These are phyloP conservation scores for Hetaerina americana DNA, from an alignment of 1,140 invertebrate species.

Conservation along the genomic window DNA sequence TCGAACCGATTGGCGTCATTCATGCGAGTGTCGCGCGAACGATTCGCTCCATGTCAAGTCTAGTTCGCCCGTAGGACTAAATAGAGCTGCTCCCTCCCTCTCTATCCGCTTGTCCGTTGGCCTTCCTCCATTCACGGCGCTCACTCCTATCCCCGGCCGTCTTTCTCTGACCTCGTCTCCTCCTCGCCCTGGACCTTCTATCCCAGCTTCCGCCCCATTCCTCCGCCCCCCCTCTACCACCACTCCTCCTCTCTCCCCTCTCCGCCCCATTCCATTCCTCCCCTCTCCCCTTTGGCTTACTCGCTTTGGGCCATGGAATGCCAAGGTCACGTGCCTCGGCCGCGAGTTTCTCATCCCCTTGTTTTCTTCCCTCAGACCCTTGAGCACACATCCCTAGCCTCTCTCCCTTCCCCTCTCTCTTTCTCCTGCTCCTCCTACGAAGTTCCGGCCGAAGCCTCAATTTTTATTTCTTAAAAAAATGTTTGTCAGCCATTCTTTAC, in stretches of 20 bases:
- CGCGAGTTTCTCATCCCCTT: background rate
- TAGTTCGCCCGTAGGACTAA: too few relatives aligned
- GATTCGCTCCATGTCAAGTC: too few relatives aligned
- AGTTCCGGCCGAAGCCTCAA: too few relatives aligned
- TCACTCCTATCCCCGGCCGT: too few relatives aligned
- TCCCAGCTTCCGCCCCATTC: background rate
- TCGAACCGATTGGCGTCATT: too few relatives aligned
- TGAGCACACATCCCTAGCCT: too few relatives aligned
- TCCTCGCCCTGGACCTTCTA: background rate
- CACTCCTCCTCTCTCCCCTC: background rate
- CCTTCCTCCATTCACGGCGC: too few relatives aligned
- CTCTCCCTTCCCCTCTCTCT: background rate
- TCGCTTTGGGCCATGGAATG: background rate
- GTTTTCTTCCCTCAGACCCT: background rate
- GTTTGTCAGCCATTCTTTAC: background rate
- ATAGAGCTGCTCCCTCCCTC: too few relatives aligned
- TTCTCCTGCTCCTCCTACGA: background rate
- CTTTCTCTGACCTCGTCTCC: background rate
- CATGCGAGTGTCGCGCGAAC: too few relatives aligned
- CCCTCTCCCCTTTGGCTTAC: background rate
- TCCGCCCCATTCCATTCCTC: background rate
- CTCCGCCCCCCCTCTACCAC: background rate
- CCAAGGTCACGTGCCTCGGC: background rate
- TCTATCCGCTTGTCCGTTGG: too few relatives aligned
- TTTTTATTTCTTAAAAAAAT: background rate